These are phyloP conservation scores for Drosophila bipectinata DNA, from an alignment of 1,140 invertebrate genomes.

Conservation along the genomic window DNA sequence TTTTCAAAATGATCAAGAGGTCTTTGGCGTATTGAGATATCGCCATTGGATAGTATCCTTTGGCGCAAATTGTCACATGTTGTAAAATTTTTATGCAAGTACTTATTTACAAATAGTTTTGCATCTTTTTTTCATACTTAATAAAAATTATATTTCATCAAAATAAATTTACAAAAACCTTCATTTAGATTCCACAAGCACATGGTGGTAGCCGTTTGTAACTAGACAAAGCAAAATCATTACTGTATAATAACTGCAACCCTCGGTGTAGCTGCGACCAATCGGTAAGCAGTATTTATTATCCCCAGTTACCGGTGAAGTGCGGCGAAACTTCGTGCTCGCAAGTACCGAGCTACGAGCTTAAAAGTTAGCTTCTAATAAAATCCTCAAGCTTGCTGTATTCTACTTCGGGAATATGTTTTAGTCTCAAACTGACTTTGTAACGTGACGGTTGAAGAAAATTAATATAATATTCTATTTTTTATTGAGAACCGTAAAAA, in stretches of 20 bases:
- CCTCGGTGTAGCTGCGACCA: conserved; percentile 3
- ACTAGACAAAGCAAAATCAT: conserved; percentile 10
- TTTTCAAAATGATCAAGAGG: no score
- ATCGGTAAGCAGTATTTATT: conserved; percentile 15
- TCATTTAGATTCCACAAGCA: conserved; percentile 11
- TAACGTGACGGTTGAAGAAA: conserved; percentile 11
- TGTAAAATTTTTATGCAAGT: no score
- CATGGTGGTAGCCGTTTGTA: conserved; percentile 18
- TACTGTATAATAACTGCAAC: conserved; percentile 15
- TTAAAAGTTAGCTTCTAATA: background rate
- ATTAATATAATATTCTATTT: background rate
- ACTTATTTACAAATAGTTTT: no score
- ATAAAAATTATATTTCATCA: background rate
- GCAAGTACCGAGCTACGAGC: background rate
- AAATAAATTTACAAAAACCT: background rate
- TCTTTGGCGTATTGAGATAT: no score
- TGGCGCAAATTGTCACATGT: no score
- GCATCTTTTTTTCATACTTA: background rate
- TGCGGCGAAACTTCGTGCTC: conserved; percentile 3
- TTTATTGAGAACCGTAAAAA: conserved; percentile 1
- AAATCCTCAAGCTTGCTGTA: background rate
- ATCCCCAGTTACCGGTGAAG: conserved; percentile 9
- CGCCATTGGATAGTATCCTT: no score
- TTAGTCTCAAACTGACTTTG: conserved; percentile 29
- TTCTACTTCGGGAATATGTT: conserved; percentile 4